Evolutionary conservation across 2,888 invertebrate species (phyloP).

Genomic region (Kuschelorhynchus macadamiae): DNA sequence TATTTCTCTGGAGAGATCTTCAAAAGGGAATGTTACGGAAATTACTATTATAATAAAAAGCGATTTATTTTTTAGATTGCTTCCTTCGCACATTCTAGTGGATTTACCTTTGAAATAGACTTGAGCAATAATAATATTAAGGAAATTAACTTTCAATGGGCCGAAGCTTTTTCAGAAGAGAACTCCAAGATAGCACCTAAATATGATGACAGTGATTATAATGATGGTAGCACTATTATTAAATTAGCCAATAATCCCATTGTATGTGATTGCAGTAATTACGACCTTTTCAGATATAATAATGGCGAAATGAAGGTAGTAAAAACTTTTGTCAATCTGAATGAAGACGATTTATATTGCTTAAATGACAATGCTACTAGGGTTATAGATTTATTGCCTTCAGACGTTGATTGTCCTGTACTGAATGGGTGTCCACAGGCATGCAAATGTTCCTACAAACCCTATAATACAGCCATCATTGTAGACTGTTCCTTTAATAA

Average conservation of each 20-base stretch:
- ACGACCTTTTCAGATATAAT: slow-evolving; percentile 72
- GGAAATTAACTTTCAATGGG: slow-evolving; percentile 18
- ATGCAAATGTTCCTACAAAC: slow-evolving; percentile 72
- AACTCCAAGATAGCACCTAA: slow-evolving; percentile 5
- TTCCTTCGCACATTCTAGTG: slow-evolving; percentile 46
- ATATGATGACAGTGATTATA: slow-evolving; percentile 9
- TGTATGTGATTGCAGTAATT: slow-evolving; percentile 74
- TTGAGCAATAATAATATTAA: slow-evolving; percentile 39
- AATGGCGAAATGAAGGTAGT: slow-evolving; percentile 66
- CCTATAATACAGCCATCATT: slow-evolving; percentile 66
- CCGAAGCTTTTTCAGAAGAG: slow-evolving; percentile 14
- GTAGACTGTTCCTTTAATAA: slow-evolving; percentile 56
- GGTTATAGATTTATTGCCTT: slow-evolving; percentile 63
- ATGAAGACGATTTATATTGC: slow-evolving; percentile 68
- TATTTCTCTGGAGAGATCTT: too few relatives aligned
- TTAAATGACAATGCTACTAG: slow-evolving; percentile 62
- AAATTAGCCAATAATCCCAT: slow-evolving; percentile 74
- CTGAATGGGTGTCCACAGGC: slow-evolving; percentile 68
- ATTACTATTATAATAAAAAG: too few relatives aligned
- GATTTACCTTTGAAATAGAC: slow-evolving; percentile 38
- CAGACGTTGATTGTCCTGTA: slow-evolving; percentile 70
- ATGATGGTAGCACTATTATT: slow-evolving; percentile 56
- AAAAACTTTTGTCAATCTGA: slow-evolving; percentile 51
- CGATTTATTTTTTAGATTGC: slow-evolving; percentile 41
- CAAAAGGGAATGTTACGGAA: too few relatives aligned